Conservation (phyloP, 1,140 invertebrate species). For the Drosophila kanapiae region DNA sequence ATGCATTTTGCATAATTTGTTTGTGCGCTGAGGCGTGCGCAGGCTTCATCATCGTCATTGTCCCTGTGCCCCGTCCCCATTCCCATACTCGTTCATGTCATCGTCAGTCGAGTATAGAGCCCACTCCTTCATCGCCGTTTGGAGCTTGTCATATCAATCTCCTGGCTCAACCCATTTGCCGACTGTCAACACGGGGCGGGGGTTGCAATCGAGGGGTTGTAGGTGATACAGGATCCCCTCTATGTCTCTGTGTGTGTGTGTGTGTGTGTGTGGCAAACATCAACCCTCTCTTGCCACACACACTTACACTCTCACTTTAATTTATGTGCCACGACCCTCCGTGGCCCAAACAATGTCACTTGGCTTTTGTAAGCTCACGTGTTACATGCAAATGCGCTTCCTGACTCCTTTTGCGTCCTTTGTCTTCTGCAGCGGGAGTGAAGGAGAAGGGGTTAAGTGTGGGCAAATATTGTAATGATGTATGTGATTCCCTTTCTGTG, state of each 20-base stretch:
- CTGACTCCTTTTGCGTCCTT: conserved; percentile 48
- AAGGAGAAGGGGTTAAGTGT: conserved; percentile 54
- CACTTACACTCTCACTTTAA: conserved; percentile 81
- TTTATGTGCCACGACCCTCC: conserved; percentile 74
- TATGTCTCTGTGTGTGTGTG: conserved; percentile 13
- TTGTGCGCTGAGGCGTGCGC: conserved; percentile 69
- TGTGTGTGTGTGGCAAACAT: conserved; percentile 54
- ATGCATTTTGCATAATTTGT: conserved; percentile 82
- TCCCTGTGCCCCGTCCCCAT: background rate
- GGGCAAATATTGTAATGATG: conserved; percentile 82
- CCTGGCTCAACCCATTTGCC: conserved; percentile 46
- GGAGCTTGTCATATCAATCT: conserved; percentile 47
- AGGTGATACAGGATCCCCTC: conserved; percentile 21
- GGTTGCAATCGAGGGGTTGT: conserved; percentile 22
- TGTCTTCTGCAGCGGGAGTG: conserved; percentile 25
- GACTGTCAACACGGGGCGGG: conserved; percentile 37
- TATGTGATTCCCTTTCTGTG: conserved; percentile 72
- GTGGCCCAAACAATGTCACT: conserved; percentile 74
- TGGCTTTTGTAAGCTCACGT: conserved; percentile 80
- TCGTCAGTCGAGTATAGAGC: conserved; percentile 15
- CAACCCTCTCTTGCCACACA: conserved; percentile 66
- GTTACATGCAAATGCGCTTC: conserved; percentile 81
- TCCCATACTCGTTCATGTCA: conserved; percentile 5
- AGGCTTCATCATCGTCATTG: conserved; percentile 35
- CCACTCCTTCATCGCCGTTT: conserved; percentile 16